A percentile compares a stretch with the other conserved stretches of the same genome.
phyloP scores from a whole-genome alignment of 2,888 invertebrate genomes.

The Drosophila kanekoi region DNA sequence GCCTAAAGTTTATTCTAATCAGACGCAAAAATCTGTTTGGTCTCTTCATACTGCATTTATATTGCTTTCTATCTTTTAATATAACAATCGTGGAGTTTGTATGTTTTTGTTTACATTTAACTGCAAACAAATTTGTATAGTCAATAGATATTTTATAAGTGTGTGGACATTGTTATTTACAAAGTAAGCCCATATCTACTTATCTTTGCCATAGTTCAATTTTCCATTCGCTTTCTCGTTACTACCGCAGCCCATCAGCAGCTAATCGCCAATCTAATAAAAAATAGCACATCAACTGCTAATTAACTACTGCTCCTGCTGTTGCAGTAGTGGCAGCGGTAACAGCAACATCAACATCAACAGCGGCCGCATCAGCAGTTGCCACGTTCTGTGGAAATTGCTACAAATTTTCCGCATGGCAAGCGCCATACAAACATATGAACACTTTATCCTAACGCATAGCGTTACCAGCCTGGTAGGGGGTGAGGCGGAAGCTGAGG shows the following conservation, averaged over 20 bases:
- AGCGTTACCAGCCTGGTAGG: not conserved
- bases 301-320: conserved; percentile 52
- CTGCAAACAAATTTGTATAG: too few species aligned
- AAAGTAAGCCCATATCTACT: not conserved
- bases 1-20: too few species aligned
- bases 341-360: conserved; percentile 26
- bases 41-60: too few species aligned
- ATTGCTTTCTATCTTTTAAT: too few species aligned
- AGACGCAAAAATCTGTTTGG: too few species aligned
- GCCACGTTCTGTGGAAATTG: conserved; percentile 46
- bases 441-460: conserved; percentile 34
- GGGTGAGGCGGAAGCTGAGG: not conserved
- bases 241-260: not conserved
- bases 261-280: conserved; percentile 54
- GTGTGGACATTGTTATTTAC: not conserved
- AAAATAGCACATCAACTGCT: conserved; percentile 39
- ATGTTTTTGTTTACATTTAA: too few species aligned
- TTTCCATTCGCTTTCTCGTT: conserved; percentile 21
- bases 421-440: conserved; percentile 44
- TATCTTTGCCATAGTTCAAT: not conserved
- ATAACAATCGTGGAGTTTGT: too few species aligned
- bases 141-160: not conserved
- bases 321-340: conserved; percentile 1
- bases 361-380: conserved; percentile 36
- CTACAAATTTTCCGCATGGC: conserved; percentile 60